Conservation (phyloP, 2,888 invertebrate species). For the Andrena chrysosceles region DNA sequence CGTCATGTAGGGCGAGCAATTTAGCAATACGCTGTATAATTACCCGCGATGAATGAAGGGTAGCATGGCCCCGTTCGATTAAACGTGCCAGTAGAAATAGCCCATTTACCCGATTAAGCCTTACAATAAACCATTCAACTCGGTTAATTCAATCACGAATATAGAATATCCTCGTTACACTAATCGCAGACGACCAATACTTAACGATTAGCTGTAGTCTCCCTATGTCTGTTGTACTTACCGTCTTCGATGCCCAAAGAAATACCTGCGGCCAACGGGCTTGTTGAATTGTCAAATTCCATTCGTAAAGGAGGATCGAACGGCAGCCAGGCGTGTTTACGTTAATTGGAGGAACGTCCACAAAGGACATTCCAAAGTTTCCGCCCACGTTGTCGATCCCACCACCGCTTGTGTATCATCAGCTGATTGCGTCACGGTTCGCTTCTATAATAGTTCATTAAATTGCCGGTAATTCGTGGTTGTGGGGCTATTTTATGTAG, state of each 20-base stretch:
- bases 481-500: conserved; percentile 61
- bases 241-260: neutral
- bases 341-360: neutral
- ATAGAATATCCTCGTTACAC: conserved; percentile 1
- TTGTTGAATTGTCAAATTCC: too few species aligned
- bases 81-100: conserved; percentile 12
- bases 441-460: conserved; percentile 61
- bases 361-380: conserved; percentile 30
- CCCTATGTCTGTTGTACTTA: neutral
- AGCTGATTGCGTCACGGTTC: conserved; percentile 60
- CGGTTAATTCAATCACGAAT: conserved; percentile 14
- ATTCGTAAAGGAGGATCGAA: too few species aligned
- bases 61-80: conserved; percentile 26
- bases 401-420: conserved; percentile 52
- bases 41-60: conserved; percentile 29
- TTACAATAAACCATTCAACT: neutral
- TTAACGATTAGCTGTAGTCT: too few species aligned
- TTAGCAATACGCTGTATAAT: conserved; percentile 40
- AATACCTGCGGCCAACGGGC: too few species aligned
- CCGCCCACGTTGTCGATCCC: conserved; percentile 42
- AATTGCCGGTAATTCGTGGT: conserved; percentile 63
- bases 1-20: conserved; percentile 21
- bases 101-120: conserved; percentile 25
- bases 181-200: neutral
- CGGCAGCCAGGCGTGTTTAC: neutral